phyloP scores from a whole-genome alignment of 2,113 vertebrate genomes.

The Ceyx cyanopectus region DNA sequence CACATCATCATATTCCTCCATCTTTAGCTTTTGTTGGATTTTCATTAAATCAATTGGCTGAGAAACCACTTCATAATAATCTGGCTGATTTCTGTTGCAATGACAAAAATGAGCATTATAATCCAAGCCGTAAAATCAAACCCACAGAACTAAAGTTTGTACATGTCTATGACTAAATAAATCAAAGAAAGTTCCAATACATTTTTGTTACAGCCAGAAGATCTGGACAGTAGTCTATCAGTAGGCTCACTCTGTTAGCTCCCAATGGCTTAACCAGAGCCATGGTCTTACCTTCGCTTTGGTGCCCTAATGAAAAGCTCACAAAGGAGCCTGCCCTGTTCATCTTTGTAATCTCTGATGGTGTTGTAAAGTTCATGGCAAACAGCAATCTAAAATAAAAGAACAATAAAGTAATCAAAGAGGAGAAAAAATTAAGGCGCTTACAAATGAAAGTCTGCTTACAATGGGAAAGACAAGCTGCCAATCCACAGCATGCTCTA shows the following conservation, averaged over 20 bases:
- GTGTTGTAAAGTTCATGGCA: slow-evolving; percentile 98
- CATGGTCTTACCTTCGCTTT: slow-evolving; percentile 87
- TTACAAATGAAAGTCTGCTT: neutral
- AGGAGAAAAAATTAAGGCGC: neutral
- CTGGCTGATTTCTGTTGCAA: slow-evolving; percentile 92
- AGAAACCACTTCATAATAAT: slow-evolving; percentile 97
- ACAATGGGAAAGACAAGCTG: neutral
- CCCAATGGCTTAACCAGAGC: neutral
- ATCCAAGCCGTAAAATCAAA: slow-evolving; percentile 13
- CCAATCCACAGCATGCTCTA: neutral
- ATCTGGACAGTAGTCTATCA: neutral
- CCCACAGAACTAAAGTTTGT: neutral
- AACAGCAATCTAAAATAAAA: slow-evolving; percentile 89
- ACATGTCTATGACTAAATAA: neutral
- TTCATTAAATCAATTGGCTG: slow-evolving; percentile 99
- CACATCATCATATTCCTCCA: slow-evolving; percentile 99
- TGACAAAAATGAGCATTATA: slow-evolving; percentile 24
- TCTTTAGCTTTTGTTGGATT: slow-evolving; percentile 98
- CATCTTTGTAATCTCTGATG: slow-evolving; percentile 97
- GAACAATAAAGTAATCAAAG: neutral
- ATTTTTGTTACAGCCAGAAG: neutral
- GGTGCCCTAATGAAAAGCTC: slow-evolving; percentile 98
- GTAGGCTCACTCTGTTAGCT: neutral
- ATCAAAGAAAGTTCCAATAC: neutral
- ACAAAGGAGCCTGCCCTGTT: slow-evolving; percentile 95